Percentiles rank a stretch among this genome's conserved stretches.
Conservation (phyloP, 2,113 vertebrate genomes). For the Muntiacus muntjak region DNA sequence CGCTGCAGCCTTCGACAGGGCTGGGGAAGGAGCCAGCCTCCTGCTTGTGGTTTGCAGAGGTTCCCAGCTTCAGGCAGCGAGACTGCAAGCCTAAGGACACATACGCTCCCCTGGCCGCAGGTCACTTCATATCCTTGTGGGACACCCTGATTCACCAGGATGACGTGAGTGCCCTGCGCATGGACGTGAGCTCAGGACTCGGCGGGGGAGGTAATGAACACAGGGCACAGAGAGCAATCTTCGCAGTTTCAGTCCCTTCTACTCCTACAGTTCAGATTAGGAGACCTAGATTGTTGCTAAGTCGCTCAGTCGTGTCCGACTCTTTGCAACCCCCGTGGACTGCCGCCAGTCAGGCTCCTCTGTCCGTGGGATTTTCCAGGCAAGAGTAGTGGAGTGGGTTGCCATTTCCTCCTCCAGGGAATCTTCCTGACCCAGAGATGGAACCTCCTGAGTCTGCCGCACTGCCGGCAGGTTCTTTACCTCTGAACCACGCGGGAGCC, state of each 20-base stretch:
- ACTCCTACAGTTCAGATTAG: not conserved
- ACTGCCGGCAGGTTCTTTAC: not conserved
- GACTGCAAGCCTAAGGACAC: conserved; percentile 38
- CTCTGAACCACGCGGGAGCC: not conserved
- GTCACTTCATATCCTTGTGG: conserved; percentile 88
- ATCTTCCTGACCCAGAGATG: not conserved
- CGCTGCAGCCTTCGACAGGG: rapidly evolving
- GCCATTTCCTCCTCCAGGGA: not conserved
- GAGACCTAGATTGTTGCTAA: not conserved
- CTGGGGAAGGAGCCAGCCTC: not conserved
- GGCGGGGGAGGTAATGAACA: not conserved
- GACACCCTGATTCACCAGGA: conserved; percentile 80
- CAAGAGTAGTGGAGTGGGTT: not conserved
- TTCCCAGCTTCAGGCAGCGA: conserved; percentile 38
- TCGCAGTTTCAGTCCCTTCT: not conserved
- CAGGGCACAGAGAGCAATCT: not conserved
- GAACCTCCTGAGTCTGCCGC: not conserved
- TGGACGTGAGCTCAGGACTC: not conserved
- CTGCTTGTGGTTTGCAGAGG: conserved; percentile 60
- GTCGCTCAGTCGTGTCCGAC: not conserved
- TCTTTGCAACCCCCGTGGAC: not conserved
- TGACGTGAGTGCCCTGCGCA: conserved; percentile 69
- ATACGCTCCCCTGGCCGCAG: conserved; percentile 68
- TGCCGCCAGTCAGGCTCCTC: not conserved
- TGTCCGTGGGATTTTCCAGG: not conserved